Evolutionary conservation across 2,113 vertebrate genomes (phyloP).

Genomic region (Cairina moschata): DNA sequence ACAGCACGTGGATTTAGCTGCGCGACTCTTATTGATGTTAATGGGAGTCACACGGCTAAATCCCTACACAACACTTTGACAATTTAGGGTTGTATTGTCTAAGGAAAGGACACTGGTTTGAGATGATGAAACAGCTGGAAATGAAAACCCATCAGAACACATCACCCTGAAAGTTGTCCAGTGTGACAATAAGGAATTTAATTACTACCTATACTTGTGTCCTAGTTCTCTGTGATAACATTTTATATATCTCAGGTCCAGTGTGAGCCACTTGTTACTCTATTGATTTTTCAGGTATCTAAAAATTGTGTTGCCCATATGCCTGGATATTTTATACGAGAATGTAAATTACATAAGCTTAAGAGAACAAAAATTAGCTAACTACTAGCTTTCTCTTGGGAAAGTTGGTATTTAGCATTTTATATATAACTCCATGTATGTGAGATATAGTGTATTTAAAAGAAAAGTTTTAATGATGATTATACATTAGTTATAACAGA

Average conservation of each 20-base stretch:
- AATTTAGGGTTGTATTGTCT: slow-evolving; percentile 72
- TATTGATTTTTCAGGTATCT: background rate
- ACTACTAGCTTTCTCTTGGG: background rate
- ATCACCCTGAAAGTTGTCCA: slow-evolving; percentile 53
- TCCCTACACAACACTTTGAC: slow-evolving; percentile 68
- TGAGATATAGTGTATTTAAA: background rate
- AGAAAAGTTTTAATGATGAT: background rate
- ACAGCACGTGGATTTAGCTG: slow-evolving; percentile 67
- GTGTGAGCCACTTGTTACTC: background rate
- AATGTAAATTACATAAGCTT: background rate
- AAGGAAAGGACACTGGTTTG: slow-evolving; percentile 68
- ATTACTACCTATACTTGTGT: slow-evolving; percentile 51
- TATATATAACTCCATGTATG: background rate
- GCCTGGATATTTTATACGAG: background rate
- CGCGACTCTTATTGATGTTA: slow-evolving; percentile 74
- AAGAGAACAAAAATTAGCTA: background rate
- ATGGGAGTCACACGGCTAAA: slow-evolving; percentile 78
- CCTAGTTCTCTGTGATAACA: slow-evolving; percentile 36
- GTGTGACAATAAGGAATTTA: slow-evolving; percentile 58
- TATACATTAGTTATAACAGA: background rate
- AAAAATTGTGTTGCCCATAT: background rate
- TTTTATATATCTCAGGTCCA: background rate
- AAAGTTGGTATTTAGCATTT: background rate
- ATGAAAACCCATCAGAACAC: slow-evolving; percentile 52
- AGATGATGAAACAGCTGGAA: slow-evolving; percentile 74